Conservation (phyloP, 2,797 vertebrate species). For the Novumbra hubbsi region DNA sequence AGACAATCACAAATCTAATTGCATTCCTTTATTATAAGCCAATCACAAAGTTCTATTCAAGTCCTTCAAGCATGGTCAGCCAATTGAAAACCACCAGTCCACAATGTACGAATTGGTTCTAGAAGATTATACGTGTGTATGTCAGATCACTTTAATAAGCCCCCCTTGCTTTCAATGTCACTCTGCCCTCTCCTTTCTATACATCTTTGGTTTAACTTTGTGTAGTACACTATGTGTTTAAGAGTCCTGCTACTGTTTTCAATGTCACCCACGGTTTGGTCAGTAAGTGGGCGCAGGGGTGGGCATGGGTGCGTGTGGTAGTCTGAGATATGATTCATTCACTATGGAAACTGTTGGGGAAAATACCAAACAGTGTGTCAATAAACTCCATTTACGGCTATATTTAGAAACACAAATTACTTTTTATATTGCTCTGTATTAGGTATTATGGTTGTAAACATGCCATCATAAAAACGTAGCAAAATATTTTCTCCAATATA, state of each 20-base stretch:
- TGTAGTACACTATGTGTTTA: not conserved
- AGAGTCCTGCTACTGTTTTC: not conserved
- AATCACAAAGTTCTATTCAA: not conserved
- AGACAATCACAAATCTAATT: not conserved
- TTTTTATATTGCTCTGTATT: not conserved
- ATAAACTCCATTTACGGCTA: not conserved
- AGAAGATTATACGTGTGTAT: not conserved
- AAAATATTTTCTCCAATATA: too few relatives aligned
- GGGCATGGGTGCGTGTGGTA: slow-evolving; percentile 4
- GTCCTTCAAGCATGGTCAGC: not conserved
- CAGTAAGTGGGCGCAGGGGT: not conserved
- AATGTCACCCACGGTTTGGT: slow-evolving; percentile 1
- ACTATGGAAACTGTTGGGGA: not conserved
- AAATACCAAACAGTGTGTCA: not conserved
- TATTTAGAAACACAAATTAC: not conserved
- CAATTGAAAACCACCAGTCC: not conserved
- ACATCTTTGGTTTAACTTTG: not conserved
- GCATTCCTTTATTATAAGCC: too few relatives aligned
- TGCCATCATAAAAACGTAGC: not conserved
- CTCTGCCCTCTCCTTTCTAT: not conserved
- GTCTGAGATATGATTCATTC: not conserved
- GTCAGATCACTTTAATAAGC: not conserved
- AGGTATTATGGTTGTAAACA: not conserved
- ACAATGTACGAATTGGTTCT: not conserved
- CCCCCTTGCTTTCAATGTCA: not conserved